phyloP scores from a whole-genome alignment of 2,888 invertebrate genomes.

The Ecliptopera silaceata region DNA sequence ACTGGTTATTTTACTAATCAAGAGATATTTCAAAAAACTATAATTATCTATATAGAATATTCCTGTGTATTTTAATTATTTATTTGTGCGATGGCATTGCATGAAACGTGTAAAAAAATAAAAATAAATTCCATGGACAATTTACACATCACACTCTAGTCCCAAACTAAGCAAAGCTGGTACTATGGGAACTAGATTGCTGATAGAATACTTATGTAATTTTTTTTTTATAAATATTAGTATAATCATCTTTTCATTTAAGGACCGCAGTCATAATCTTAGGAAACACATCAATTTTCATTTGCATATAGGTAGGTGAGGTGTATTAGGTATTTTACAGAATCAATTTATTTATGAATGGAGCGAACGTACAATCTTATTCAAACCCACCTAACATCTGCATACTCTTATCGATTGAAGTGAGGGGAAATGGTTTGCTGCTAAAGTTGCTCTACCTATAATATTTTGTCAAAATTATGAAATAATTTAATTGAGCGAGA shows the following conservation, averaged over 20 bases:
- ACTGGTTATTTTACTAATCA: constrained; percentile 49
- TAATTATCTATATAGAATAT: too few species aligned
- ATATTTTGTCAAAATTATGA: too few species aligned
- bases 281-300: constrained; percentile 9
- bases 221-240: too few species aligned
- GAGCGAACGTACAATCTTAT: constrained; percentile 45
- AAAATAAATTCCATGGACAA: too few species aligned
- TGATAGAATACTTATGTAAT: too few species aligned
- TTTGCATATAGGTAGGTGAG: constrained; percentile 23
- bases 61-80: too few species aligned
- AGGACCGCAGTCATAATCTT: not conserved
- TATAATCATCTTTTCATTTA: not conserved
- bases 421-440: constrained; percentile 20
- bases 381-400: constrained; percentile 43
- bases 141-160: too few species aligned
- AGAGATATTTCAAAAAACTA: constrained; percentile 19
- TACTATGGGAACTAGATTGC: too few species aligned
- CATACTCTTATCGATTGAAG: constrained; percentile 34
- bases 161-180: too few species aligned
- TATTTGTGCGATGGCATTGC: too few species aligned
- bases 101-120: too few species aligned
- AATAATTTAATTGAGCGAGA: too few species aligned
- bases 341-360: constrained; percentile 54
- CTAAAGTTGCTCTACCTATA: constrained; percentile 5
- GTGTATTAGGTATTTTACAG: constrained; percentile 40